Evolutionary conservation across 2,797 vertebrate genomes (phyloP).

Genomic region (Chelmon rostratus): DNA sequence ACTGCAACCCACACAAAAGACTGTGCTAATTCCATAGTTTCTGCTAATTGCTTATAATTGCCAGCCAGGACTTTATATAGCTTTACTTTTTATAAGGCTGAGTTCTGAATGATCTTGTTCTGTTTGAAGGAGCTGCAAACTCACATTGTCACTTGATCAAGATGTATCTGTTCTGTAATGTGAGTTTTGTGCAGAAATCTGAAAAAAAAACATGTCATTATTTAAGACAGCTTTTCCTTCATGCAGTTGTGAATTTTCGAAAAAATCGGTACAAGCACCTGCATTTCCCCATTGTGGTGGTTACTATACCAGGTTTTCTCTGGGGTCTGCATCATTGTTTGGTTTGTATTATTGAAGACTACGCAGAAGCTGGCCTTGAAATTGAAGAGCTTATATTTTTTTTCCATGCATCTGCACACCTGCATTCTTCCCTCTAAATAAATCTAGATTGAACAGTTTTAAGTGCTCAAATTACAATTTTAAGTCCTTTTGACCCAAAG

Average conservation of each 20-base stretch:
- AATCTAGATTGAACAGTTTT: conserved; percentile 10
- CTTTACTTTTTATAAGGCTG: conserved; percentile 15
- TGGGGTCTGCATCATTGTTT: conserved; percentile 1
- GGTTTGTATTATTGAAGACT: not conserved
- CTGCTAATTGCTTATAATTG: conserved; percentile 70
- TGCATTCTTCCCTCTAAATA: conserved; percentile 9
- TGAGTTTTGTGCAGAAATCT: not conserved
- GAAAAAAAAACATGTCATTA: not conserved
- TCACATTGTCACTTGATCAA: conserved; percentile 28
- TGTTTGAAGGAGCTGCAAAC: conserved; percentile 17
- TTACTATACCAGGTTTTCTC: conserved; percentile 3
- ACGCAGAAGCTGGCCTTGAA: not conserved
- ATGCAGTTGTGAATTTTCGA: conserved; percentile 6
- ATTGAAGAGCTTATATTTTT: conserved; percentile 11
- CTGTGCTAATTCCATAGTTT: conserved; percentile 63
- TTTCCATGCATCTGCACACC: conserved; percentile 14
- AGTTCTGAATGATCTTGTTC: conserved; percentile 44
- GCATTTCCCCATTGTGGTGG: not conserved
- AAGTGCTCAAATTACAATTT: conserved; percentile 16
- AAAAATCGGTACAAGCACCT: conserved; percentile 3
- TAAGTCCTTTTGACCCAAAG: conserved; percentile 41
- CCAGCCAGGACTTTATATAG: conserved; percentile 47
- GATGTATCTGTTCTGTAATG: not conserved
- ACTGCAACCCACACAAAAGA: conserved; percentile 55
- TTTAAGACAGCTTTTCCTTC: conserved; percentile 7